Evolutionary conservation across 2,797 vertebrate species (phyloP).

Genomic region (Oreochromis mossambicus): DNA sequence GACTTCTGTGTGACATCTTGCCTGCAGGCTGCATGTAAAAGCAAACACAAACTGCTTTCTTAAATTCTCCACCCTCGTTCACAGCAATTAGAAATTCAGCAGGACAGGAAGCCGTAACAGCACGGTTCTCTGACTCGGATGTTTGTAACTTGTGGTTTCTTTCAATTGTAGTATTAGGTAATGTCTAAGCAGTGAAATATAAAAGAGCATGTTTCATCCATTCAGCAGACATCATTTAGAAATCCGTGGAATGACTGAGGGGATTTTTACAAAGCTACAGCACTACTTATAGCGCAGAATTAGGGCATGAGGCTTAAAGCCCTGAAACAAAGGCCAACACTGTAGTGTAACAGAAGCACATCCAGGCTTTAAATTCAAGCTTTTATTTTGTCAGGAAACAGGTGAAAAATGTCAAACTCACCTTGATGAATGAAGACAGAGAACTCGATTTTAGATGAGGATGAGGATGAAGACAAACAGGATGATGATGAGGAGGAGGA

Average conservation of each 20-base stretch:
- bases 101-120: background rate
- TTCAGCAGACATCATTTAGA: background rate
- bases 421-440: constrained; percentile 1
- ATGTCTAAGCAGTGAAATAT: background rate
- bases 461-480: background rate
- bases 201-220: background rate
- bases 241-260: background rate
- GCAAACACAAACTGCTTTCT: constrained; percentile 27
- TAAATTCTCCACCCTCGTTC: constrained; percentile 6
- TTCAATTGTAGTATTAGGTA: background rate
- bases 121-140: background rate
- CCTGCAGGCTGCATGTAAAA: background rate
- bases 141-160: background rate
- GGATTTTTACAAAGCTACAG: constrained; percentile 1
- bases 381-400: background rate
- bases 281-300: background rate
- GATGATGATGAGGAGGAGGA: rapidly evolving
- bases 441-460: background rate
- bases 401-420: constrained; percentile 16
- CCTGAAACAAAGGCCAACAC: constrained; percentile 12
- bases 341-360: background rate
- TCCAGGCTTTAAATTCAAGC: background rate
- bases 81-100: background rate
- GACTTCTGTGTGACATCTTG: background rate
- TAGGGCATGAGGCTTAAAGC: background rate